Base-by-base conservation (phyloP, 2,113 vertebrate genomes). In the Amphiprion ocellaris region DNA sequence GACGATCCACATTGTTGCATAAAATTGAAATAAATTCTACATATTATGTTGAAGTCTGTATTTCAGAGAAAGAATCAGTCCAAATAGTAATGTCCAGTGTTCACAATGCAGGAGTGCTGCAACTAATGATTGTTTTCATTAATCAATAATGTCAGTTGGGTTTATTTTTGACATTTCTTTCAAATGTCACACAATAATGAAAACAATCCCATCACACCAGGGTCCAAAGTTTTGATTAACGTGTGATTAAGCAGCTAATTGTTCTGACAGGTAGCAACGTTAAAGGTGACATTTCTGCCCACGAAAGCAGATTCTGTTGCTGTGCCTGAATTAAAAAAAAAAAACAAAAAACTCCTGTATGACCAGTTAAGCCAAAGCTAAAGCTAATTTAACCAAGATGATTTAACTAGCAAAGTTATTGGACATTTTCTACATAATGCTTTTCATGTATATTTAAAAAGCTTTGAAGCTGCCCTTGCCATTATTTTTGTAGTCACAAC, bases 101-200 rank as follows among this genome's bases (percentile, higher is more conserved):
- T 53, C 47, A 61, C 55, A 72, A 37, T 8, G 37, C 63, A 52
- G 58, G 41, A 24, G n/a, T 23, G 59, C 21, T 19, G 33, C 46
- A 52, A 62, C 26, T 19, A 56, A 52, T 44, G 26, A 60, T 74
- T 69, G 52, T 59, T 74, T 79, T 64, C 58, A 30, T 56, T 23
- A 44, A 74, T 69, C 70, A 68, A 81, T 81, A 62, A 59, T 55
- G 49, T 69, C 46, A 62, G n/a, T 55, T 39, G 63, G 69, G 70
- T 63, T 81, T 63, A 56, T 10, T 33, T 54, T 24, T 56, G 79
- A 41, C 79, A 81, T 78, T 77, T 56, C 56, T 52, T 52, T 50
- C 19, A 73, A 69, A 85, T 85, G 69, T 77, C 74, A 77, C 47
- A 71, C 52, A 73, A 74, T 64, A 53, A 53, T 77, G 63, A 74